Evolutionary conservation across 1,140 invertebrate species (phyloP), one percentile per base, ranked within the genome.

Genomic region (Ceratosolen solmsi): DNA sequence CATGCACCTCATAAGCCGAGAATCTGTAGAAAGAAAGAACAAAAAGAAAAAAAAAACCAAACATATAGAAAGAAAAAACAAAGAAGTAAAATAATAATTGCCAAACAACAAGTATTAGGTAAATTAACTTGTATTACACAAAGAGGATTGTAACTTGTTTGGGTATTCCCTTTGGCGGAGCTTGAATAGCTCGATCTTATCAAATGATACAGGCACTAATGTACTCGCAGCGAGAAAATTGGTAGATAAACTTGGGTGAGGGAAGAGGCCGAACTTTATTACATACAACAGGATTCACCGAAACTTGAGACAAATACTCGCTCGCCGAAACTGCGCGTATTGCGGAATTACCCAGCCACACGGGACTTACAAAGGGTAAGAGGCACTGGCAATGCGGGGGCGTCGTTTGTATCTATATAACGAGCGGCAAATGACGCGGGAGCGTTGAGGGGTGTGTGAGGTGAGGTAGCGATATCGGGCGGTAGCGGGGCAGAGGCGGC

Each of bases 301-400:
- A 58, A 22, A 56, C 68, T 9, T 25, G 25, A 63, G 30, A 36
- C 72, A 77, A 49, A 77, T 38, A 78, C 20, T 70, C 76, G 76
- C 2, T 41, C 60, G 58, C 38, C n/a, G 68, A 27, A 51, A 17
- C 27, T 36, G 30, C 33, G 49, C 72, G 65, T 25, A n/a, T 25
- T 65, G 27, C 20, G 33, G 63, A 68, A 68, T 68, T 68, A 3
- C 33, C 63, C 33, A 68, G 63, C 33, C n/a, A 65, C 63, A 36
- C 15, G 33, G 63, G 30, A 36, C 1, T 5, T 1, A 65, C 25
- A 36, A 36, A 65, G 63, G 63, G 30, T 1, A 54, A 20, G 51
- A 41, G 46, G 17, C 22, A 22, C 20, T 13, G 20, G 54, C 13
- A 17, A 33, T n/a, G 33, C 63, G 15, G 27, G 27, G 17, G 27